phyloP scores from a whole-genome alignment of 2,888 invertebrate species.

The Scaptodrosophila latifasciaeformis region DNA sequence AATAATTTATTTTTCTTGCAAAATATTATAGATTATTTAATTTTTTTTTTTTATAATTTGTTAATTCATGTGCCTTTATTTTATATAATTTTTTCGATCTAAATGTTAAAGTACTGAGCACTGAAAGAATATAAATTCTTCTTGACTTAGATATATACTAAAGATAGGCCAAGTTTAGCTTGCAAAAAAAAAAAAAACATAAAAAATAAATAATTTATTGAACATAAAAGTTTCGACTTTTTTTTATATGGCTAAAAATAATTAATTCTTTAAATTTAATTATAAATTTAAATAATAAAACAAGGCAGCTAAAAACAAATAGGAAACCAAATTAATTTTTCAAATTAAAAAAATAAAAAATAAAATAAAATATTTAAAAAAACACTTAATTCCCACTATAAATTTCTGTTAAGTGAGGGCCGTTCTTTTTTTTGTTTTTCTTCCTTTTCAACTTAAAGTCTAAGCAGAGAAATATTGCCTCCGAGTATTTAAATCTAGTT shows the following conservation, averaged over 20 bases:
- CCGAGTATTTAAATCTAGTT: too few species aligned
- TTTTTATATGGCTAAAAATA: too few species aligned
- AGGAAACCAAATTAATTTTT: conserved; percentile 22
- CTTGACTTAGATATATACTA: conserved; percentile 32
- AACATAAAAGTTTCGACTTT: conserved; percentile 18
- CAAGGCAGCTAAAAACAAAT: conserved; percentile 34
- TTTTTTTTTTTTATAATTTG: too few species aligned
- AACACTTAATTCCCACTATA: neutral
- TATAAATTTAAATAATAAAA: neutral
- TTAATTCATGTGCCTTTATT: too few species aligned
- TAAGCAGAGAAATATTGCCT: too few species aligned
- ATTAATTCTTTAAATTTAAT: neutral
- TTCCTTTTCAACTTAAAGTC: too few species aligned
- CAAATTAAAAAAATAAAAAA: neutral
- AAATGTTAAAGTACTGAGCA: neutral
- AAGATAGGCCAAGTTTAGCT: conserved; percentile 13
- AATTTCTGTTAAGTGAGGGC: too few species aligned
- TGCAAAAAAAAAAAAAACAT: conserved; percentile 16
- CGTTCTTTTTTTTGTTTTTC: too few species aligned
- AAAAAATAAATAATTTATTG: conserved; percentile 29
- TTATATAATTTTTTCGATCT: conserved; percentile 18
- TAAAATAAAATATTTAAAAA: neutral
- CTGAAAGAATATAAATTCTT: neutral
- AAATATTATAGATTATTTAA: too few species aligned
- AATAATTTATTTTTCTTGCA: too few species aligned